These are phyloP conservation scores for Conger conger DNA, from an alignment of 2,113 vertebrate genomes.

Conservation along the genomic window DNA sequence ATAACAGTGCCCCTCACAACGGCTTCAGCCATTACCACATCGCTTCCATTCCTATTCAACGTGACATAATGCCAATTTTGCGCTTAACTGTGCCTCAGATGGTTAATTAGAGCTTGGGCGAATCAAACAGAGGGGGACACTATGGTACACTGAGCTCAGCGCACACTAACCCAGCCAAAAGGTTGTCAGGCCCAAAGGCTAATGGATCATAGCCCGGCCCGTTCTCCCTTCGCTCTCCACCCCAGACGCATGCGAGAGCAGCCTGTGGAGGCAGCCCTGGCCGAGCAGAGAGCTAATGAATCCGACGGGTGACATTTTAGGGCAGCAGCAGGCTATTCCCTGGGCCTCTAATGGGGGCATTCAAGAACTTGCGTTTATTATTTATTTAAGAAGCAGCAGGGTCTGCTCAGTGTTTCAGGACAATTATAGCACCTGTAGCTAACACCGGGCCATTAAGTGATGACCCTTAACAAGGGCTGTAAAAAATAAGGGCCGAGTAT, in stretches of 20 bases:
- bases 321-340: conserved; percentile 23
- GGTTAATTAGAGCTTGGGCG: neutral
- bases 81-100: neutral
- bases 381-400: conserved; percentile 36
- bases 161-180: neutral
- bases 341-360: conserved; percentile 38
- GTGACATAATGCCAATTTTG: neutral
- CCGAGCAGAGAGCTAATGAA: conserved; percentile 10
- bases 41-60: neutral
- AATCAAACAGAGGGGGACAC: neutral
- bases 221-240: neutral
- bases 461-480: conserved; percentile 14
- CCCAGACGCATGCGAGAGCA: neutral
- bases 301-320: conserved; percentile 6
- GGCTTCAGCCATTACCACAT: neutral
- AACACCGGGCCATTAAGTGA: conserved; percentile 23
- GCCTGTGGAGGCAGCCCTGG: neutral
- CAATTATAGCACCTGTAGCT: conserved; percentile 45
- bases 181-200: neutral
- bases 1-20: neutral
- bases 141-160: neutral
- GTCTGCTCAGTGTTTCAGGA: conserved; percentile 28
- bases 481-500: neutral
- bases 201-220: neutral
- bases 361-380: conserved; percentile 22